Evolutionary conservation across 2,113 vertebrate species (phyloP).

Genomic region (Illadopsis cleaveri): DNA sequence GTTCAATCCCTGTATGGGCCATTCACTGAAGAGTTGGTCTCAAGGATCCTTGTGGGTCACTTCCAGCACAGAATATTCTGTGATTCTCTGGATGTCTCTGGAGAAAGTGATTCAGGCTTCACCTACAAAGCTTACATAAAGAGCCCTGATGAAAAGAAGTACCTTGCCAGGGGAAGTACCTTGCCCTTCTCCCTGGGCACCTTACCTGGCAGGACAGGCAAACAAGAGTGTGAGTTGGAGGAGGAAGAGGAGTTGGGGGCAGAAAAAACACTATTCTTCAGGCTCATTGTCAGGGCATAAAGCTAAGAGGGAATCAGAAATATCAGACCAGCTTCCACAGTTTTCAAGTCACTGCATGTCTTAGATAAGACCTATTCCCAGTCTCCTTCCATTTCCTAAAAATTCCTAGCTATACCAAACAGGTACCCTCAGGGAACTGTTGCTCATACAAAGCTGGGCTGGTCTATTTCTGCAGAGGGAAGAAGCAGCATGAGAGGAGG

Average conservation of each 20-base stretch:
- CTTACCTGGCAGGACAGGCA: neutral
- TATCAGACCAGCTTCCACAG: neutral
- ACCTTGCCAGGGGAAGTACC: neutral
- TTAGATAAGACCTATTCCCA: neutral
- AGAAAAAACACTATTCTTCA: neutral
- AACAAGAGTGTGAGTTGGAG: neutral
- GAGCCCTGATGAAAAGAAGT: neutral
- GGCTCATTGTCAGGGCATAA: neutral
- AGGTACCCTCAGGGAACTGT: neutral
- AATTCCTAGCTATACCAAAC: neutral
- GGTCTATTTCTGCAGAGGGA: neutral
- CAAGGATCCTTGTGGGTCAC: neutral
- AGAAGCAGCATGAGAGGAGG: neutral
- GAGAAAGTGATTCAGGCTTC: neutral
- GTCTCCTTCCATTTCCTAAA: neutral
- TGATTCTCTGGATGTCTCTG: neutral
- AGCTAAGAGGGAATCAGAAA: neutral
- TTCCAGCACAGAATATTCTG: neutral
- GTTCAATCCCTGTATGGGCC: neutral
- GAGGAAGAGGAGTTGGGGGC: neutral
- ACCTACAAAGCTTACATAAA: neutral
- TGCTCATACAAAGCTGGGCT: neutral
- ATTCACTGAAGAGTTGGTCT: neutral
- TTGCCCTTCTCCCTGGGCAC: no score
- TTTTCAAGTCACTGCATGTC: neutral